Base-by-base conservation (phyloP, 2,888 invertebrate genomes). In the Panzeria rudis region DNA sequence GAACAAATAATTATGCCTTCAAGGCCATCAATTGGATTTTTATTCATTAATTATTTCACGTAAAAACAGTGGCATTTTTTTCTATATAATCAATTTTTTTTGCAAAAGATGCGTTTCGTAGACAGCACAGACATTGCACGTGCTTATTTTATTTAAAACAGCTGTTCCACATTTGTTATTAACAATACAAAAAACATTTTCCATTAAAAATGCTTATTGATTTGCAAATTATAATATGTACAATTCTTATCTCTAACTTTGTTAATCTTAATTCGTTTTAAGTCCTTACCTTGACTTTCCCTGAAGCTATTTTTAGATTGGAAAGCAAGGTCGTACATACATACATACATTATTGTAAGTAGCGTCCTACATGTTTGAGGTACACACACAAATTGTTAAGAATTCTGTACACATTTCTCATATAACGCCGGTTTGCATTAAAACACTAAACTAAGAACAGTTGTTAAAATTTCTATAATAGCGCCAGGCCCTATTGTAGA, bases 111-210 rank as follows among this genome's bases (percentile, higher is more conserved):
- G 15, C 52, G 11, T 13, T 32, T 56, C 1, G 0, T 7, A 17
- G 35, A 17, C 8, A 11, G 4, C 47, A 25, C 9, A 52, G 25
- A 15, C 5, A 38, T 17, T 62, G 25, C 81, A 81, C 81, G 81
- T 81, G 75, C 20, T 78, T 35, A 35, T 59, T 71, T 38, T 38
- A n/a, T 64, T n/a, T 17, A n/a, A 29, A 44, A 54, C 61, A 56
- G 61, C 75, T 76, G 41, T 35, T 56, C 32, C n/a, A 17, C 9
- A 69, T 61, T 69, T 76, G 68, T 76, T 82, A 62, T 32, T 76
- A 62, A 69, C 35, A 69, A 59, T 68, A 29, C 29, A n/a, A 15
- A 38, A 25, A 38, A n/a, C n/a, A n/a, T n/a, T n/a, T n/a, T n/a
- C n/a, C n/a, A n/a, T n/a, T n/a, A n/a, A n/a, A n/a, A n/a, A n/a